These are phyloP conservation scores for Carollia perspicillata DNA, from an alignment of 2,113 vertebrate species.

Conservation along the genomic window DNA sequence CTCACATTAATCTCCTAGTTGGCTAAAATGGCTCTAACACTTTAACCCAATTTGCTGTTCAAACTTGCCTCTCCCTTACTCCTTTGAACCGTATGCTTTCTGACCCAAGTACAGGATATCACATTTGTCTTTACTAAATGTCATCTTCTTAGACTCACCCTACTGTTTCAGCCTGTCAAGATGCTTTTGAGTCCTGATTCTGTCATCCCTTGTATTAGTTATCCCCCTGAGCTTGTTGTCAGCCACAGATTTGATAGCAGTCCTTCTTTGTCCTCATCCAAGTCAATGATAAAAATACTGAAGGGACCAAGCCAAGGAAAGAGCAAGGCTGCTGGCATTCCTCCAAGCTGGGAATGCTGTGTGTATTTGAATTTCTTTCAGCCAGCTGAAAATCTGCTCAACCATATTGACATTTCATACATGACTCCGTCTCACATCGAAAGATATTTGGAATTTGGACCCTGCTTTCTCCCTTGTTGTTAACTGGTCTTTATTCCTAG, in stretches of 20 bases:
- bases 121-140: slow-evolving; percentile 60
- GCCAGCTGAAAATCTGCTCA: neutral
- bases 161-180: slow-evolving; percentile 22
- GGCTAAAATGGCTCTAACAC: neutral
- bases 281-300: slow-evolving; percentile 50
- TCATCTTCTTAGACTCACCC: neutral
- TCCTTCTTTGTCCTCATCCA: slow-evolving; percentile 30
- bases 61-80: neutral
- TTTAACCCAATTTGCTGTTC: neutral
- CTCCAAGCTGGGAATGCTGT: neutral
- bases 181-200: slow-evolving; percentile 30
- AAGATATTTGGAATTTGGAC: neutral
- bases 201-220: neutral
- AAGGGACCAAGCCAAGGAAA: neutral
- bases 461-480: neutral
- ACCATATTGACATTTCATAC: neutral
- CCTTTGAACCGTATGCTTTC: slow-evolving; percentile 47
- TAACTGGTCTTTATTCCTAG: neutral
- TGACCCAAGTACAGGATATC: neutral
- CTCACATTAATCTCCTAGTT: neutral
- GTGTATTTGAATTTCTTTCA: neutral
- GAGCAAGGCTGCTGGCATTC: neutral
- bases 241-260: slow-evolving; percentile 46
- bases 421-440: neutral
- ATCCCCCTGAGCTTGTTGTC: slow-evolving; percentile 31